These are phyloP conservation scores for Phrynocephalus guinanensis DNA, from an alignment of 2,797 vertebrate species.

Conservation along the genomic window DNA sequence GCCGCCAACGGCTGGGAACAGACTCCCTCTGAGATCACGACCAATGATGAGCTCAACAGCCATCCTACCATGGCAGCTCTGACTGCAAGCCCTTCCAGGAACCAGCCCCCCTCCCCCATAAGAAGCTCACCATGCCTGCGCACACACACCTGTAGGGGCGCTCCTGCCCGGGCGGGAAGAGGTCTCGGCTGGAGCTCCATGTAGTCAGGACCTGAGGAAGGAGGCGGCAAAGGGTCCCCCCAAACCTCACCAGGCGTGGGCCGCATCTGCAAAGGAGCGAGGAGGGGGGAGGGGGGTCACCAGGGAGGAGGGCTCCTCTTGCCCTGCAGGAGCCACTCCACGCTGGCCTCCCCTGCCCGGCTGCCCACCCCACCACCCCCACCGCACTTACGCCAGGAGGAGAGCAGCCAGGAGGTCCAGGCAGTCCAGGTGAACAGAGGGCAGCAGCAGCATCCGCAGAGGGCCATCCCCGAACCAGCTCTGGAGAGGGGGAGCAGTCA, in stretches of 20 bases:
- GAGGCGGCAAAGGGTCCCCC: conserved; percentile 82
- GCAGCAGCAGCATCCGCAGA: conserved; percentile 85
- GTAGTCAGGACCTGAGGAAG: conserved; percentile 87
- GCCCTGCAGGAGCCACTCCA: neutral
- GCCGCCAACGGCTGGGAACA: too few relatives aligned
- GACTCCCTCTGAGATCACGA: too few relatives aligned
- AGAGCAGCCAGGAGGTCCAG: conserved; percentile 87
- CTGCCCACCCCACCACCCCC: neutral
- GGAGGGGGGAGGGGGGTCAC: neutral
- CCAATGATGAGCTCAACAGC: too few relatives aligned
- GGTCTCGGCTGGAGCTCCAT: conserved; percentile 76
- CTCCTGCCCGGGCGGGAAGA: conserved; percentile 82
- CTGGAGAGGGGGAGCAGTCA: conserved; percentile 62
- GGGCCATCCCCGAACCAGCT: conserved; percentile 87
- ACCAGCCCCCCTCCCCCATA: too few relatives aligned
- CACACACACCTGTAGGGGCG: conserved; percentile 83
- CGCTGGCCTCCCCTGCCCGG: too few relatives aligned
- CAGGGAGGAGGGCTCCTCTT: too few relatives aligned
- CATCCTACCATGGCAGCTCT: too few relatives aligned
- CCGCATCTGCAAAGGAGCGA: conserved; percentile 63
- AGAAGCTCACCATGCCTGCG: too few relatives aligned
- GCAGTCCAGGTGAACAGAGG: conserved; percentile 82
- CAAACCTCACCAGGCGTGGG: conserved; percentile 84
- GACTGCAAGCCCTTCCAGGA: too few relatives aligned
- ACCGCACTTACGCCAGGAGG: conserved; percentile 76